Conservation (phyloP, 2,888 invertebrate species). For the Napeogenes sylphis region DNA sequence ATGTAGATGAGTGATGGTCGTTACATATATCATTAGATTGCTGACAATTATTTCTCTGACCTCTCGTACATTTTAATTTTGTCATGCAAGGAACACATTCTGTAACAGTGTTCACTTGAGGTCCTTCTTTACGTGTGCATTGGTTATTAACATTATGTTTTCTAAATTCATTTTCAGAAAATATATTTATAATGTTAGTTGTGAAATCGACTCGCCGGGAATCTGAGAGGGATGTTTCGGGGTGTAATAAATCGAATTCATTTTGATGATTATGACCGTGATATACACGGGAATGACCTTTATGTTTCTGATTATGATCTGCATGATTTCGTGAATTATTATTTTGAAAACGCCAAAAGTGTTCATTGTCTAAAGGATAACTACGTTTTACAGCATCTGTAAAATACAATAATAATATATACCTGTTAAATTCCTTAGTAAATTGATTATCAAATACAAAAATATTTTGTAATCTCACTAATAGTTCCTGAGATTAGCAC, state of each 20-base stretch:
- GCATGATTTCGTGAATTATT: slow-evolving; percentile 40
- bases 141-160: slow-evolving; percentile 37
- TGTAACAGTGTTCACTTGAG: slow-evolving; percentile 3
- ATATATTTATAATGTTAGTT: slow-evolving; percentile 31
- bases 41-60: slow-evolving; percentile 32
- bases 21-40: slow-evolving; percentile 26
- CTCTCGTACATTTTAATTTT: slow-evolving; percentile 41
- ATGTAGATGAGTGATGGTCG: slow-evolving; percentile 18
- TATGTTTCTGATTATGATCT: slow-evolving; percentile 42
- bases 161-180: slow-evolving; percentile 36
- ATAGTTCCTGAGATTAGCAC: too few relatives aligned
- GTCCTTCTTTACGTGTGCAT: slow-evolving; percentile 45
- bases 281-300: slow-evolving; percentile 51
- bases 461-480: too few relatives aligned
- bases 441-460: too few relatives aligned
- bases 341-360: slow-evolving; percentile 36
- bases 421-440: too few relatives aligned
- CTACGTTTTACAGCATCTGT: slow-evolving; percentile 45
- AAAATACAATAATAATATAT: slow-evolving; percentile 24
- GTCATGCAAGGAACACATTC: slow-evolving; percentile 23
- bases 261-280: slow-evolving; percentile 43
- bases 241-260: slow-evolving; percentile 32
- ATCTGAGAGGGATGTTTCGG: slow-evolving; percentile 35
- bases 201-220: slow-evolving; percentile 42
- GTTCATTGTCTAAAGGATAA: slow-evolving; percentile 29